Percentiles rank a stretch among this genome's conserved stretches.
phyloP scores from a whole-genome alignment of 2,113 vertebrate species.

The Toxostoma redivivum region DNA sequence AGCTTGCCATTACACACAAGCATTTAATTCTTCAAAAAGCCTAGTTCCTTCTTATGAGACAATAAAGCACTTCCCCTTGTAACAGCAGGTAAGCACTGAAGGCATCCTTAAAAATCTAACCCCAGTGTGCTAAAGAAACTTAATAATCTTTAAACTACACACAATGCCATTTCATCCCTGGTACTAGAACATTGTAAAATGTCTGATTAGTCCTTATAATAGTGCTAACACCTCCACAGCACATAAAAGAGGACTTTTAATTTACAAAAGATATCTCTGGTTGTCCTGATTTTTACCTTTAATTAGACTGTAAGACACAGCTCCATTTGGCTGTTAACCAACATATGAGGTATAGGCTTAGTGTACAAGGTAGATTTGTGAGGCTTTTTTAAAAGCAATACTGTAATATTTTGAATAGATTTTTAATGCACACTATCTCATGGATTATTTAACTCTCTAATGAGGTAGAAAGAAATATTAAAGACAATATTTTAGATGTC shows the following conservation, averaged over 20 bases:
- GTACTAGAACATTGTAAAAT: slow-evolving; percentile 75
- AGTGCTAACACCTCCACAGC: slow-evolving; percentile 69
- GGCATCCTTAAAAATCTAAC: slow-evolving; percentile 70
- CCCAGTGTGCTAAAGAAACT: slow-evolving; percentile 63
- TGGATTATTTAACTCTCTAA: slow-evolving; percentile 66
- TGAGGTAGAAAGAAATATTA: slow-evolving; percentile 59
- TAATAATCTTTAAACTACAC: slow-evolving; percentile 73
- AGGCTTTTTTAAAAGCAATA: slow-evolving; percentile 26
- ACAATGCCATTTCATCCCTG: slow-evolving; percentile 59
- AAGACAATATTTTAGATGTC: slow-evolving; percentile 58
- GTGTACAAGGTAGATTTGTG: slow-evolving; percentile 41
- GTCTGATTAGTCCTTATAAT: slow-evolving; percentile 76
- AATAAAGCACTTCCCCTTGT: slow-evolving; percentile 70
- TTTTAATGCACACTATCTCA: slow-evolving; percentile 47
- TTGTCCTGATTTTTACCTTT: slow-evolving; percentile 76
- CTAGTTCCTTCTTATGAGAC: slow-evolving; percentile 62
- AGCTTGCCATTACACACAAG: slow-evolving; percentile 12
- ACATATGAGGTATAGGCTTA: slow-evolving; percentile 30
- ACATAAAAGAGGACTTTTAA: slow-evolving; percentile 76
- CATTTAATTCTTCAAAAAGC: slow-evolving; percentile 63
- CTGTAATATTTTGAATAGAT: slow-evolving; percentile 42
- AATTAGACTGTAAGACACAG: slow-evolving; percentile 69
- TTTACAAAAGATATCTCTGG: slow-evolving; percentile 71
- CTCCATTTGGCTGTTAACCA: slow-evolving; percentile 69
- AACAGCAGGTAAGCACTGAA: slow-evolving; percentile 72